Conservation (phyloP, 2,888 invertebrate species). For the Calameuta idolon region DNA sequence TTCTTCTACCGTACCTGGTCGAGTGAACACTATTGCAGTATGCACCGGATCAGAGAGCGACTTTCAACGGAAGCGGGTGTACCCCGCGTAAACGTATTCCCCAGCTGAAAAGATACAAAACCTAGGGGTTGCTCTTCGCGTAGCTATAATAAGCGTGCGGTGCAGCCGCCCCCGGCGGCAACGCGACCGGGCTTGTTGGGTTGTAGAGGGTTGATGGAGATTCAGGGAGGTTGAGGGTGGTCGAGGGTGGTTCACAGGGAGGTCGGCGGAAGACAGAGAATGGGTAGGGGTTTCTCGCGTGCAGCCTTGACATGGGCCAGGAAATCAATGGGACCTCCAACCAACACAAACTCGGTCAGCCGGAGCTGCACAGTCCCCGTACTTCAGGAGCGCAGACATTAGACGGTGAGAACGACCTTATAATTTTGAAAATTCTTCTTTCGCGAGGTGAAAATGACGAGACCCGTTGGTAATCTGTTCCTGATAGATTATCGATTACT, state of each 20-base stretch:
- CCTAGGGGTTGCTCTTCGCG: background rate
- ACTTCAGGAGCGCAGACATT: conserved; percentile 2
- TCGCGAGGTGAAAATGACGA: too few relatives aligned
- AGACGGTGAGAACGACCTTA: too few relatives aligned
- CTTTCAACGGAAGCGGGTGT: too few relatives aligned
- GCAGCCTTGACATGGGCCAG: conserved; percentile 67
- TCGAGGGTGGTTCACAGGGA: conserved; percentile 29
- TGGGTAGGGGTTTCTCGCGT: conserved; percentile 57
- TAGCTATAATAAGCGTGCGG: conserved; percentile 6
- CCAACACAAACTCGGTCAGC: conserved; percentile 61
- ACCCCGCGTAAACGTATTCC: too few relatives aligned
- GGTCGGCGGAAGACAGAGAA: too few relatives aligned
- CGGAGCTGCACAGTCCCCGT: conserved; percentile 34
- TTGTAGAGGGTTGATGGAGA: conserved; percentile 1
- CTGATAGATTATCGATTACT: too few relatives aligned
- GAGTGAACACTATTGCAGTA: too few relatives aligned
- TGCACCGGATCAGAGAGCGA: too few relatives aligned
- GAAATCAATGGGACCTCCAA: conserved; percentile 68
- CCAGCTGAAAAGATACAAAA: background rate
- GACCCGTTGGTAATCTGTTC: too few relatives aligned
- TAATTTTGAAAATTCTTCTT: too few relatives aligned
- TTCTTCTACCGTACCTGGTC: too few relatives aligned
- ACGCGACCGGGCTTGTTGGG: background rate
- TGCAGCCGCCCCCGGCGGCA: background rate
- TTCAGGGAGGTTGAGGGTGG: conserved; percentile 25